A percentile compares a stretch with the other conserved stretches of the same genome.
Conservation (phyloP, 2,113 vertebrate genomes). For the Silurus asotus region DNA sequence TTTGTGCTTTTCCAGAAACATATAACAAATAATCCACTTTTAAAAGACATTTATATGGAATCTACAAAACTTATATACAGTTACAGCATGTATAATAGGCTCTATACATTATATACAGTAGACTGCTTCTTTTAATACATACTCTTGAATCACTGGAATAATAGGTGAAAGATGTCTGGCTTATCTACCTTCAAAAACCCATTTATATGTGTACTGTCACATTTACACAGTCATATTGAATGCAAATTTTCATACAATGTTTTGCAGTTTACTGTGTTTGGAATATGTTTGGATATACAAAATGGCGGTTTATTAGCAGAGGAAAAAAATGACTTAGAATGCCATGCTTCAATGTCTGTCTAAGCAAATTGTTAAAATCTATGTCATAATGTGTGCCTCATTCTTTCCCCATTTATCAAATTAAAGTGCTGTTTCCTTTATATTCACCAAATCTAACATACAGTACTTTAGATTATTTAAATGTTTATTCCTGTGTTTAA, state of each 20-base stretch:
- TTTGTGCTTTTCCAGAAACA: neutral
- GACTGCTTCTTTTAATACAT: neutral
- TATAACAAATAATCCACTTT: neutral
- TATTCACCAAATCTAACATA: neutral
- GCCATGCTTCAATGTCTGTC: neutral
- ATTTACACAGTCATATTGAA: neutral
- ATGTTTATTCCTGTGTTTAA: neutral
- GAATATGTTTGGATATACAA: neutral
- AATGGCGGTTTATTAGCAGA: neutral
- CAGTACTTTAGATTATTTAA: neutral
- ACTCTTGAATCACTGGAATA: neutral
- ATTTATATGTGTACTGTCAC: neutral
- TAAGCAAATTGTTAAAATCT: neutral
- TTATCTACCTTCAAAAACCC: neutral
- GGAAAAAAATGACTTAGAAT: neutral
- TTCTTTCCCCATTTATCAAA: slow-evolving; percentile 12
- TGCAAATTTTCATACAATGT: neutral
- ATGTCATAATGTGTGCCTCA: neutral
- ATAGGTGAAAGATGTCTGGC: neutral
- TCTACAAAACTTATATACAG: neutral
- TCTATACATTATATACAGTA: neutral
- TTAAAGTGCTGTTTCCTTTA: neutral
- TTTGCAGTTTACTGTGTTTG: neutral
- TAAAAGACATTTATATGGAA: neutral
- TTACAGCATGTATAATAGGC: too few relatives aligned